Conservation (phyloP, 2,797 vertebrate genomes). For the Helicolenus hilgendorfi region DNA sequence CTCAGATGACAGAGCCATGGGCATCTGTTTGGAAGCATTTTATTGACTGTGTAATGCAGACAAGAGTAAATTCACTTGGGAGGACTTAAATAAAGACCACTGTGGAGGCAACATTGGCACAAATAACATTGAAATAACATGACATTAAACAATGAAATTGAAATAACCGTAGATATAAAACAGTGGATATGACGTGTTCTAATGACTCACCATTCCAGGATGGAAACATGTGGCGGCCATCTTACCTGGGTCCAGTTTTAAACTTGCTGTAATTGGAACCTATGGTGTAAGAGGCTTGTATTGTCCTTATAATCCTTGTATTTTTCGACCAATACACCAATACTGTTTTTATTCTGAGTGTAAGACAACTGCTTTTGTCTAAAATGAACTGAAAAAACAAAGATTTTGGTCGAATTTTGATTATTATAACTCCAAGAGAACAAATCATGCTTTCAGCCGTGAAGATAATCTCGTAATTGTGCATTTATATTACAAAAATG, state of each 20-base stretch:
- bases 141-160: background rate
- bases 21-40: constrained; percentile 24
- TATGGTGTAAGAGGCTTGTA: no score
- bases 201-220: background rate
- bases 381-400: no score
- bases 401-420: no score
- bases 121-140: background rate
- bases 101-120: background rate
- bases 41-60: constrained; percentile 15
- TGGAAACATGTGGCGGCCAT: background rate
- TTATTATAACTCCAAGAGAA: background rate
- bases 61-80: background rate
- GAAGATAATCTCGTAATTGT: background rate
- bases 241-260: background rate
- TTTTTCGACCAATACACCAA: no score
- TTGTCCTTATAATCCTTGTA: no score
- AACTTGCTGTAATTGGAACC: no score
- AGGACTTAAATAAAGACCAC: constrained; percentile 2
- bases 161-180: background rate
- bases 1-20: background rate
- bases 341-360: no score
- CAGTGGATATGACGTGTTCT: no score
- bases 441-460: background rate
- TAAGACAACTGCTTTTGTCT: no score
- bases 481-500: background rate